Evolutionary conservation across 2,113 vertebrate species (phyloP).

Genomic region (Hiodon tergisus): DNA sequence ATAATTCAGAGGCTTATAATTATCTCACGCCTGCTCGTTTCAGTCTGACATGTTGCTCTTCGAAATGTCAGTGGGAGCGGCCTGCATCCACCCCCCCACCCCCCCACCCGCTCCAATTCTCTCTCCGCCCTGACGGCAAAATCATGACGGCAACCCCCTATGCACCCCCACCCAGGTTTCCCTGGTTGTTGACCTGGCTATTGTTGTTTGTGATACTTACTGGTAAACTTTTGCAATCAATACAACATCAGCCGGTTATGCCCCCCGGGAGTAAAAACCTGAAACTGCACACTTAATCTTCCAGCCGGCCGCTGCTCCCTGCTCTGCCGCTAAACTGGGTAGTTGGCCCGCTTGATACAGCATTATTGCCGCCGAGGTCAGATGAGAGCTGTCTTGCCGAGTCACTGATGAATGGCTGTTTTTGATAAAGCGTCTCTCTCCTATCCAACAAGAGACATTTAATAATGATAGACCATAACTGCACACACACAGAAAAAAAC

Average conservation of each 20-base stretch:
- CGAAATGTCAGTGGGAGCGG: constrained; percentile 84
- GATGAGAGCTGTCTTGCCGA: constrained; percentile 77
- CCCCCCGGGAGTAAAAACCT: constrained; percentile 88
- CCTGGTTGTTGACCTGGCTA: constrained; percentile 86
- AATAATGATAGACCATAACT: constrained; percentile 89
- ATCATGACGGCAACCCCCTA: constrained; percentile 55
- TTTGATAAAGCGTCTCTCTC: constrained; percentile 77
- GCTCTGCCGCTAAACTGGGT: constrained; percentile 88
- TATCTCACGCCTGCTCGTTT: constrained; percentile 75
- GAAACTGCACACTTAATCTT: constrained; percentile 94
- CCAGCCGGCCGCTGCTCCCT: constrained; percentile 83
- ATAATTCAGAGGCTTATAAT: constrained; percentile 82
- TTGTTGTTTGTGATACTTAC: constrained; percentile 96
- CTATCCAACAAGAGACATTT: constrained; percentile 82
- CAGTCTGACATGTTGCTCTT: constrained; percentile 75
- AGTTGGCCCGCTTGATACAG: constrained; percentile 95
- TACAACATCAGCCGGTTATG: constrained; percentile 80
- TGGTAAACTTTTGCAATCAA: constrained; percentile 96
- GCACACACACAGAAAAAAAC: constrained; percentile 57
- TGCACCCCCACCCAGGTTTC: constrained; percentile 50
- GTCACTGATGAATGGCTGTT: constrained; percentile 87
- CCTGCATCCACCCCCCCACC: constrained; percentile 41
- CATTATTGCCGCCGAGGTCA: constrained; percentile 96
- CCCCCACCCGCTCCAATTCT: not conserved
- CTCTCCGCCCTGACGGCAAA: constrained; percentile 67